Conservation (phyloP, 2,888 invertebrate species). For the Phalangium opilio region DNA sequence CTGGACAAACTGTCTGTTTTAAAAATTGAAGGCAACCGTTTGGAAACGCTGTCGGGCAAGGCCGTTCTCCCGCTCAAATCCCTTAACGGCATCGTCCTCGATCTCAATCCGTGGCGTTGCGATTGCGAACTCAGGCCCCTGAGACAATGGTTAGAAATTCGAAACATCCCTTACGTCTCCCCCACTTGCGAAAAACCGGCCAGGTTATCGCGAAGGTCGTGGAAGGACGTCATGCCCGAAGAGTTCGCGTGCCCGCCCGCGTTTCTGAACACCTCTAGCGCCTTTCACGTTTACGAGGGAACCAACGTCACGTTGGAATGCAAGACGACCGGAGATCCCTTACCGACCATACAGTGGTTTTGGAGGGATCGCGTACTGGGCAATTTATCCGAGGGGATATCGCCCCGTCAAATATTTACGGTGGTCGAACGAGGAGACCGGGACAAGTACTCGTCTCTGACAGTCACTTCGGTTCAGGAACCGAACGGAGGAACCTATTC, state of each 20-base stretch:
- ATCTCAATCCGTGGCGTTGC: conserved; percentile 18
- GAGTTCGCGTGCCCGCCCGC: conserved; percentile 17
- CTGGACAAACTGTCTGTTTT: conserved; percentile 58
- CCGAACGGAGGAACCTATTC: conserved; percentile 17
- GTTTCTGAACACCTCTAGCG: conserved; percentile 18
- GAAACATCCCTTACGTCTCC: conserved; percentile 18
- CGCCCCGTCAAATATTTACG: conserved; percentile 16
- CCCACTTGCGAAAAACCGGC: conserved; percentile 15
- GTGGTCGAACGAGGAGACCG: conserved; percentile 10
- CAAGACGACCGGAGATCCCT: conserved; percentile 17
- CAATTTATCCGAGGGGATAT: conserved; percentile 16
- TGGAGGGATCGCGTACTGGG: conserved; percentile 16
- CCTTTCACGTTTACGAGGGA: conserved; percentile 16
- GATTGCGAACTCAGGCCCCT: conserved; percentile 17
- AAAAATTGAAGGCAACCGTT: conserved; percentile 63
- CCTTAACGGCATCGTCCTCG: conserved; percentile 15
- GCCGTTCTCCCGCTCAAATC: conserved; percentile 14
- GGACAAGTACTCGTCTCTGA: conserved; percentile 13
- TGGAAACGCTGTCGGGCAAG: conserved; percentile 49
- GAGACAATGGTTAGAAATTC: conserved; percentile 15
- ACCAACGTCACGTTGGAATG: conserved; percentile 17
- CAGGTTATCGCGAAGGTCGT: conserved; percentile 13
- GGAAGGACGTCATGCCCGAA: conserved; percentile 13
- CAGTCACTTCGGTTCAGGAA: conserved; percentile 16
- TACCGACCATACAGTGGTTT: conserved; percentile 17